Evolutionary conservation across 1,140 invertebrate genomes (phyloP).

Genomic region (Antheraea pernyi): DNA sequence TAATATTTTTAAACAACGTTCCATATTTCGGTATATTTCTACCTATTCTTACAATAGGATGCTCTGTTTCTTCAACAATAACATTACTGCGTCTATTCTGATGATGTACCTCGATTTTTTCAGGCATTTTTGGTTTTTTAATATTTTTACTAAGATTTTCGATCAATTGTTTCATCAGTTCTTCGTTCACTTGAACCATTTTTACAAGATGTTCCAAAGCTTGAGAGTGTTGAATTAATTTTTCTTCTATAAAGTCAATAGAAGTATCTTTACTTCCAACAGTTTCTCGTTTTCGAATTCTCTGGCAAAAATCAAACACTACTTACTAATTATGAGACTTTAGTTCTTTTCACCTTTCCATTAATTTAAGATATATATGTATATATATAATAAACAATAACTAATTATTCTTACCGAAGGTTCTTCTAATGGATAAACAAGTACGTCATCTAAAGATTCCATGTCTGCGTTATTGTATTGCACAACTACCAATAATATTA

Average conservation of each 20-base stretch:
- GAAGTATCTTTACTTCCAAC: constrained; percentile 12
- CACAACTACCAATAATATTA: constrained; percentile 18
- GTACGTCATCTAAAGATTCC: constrained; percentile 28
- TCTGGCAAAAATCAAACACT: constrained; percentile 40
- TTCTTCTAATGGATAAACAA: constrained; percentile 32
- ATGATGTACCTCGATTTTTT: constrained; percentile 41
- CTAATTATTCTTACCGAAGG: constrained; percentile 36
- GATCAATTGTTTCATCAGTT: constrained; percentile 37
- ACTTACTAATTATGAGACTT: constrained; percentile 25
- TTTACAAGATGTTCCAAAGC: constrained; percentile 50
- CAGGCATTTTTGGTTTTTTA: constrained; percentile 42
- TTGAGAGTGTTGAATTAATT: constrained; percentile 51
- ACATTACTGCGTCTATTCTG: constrained; percentile 32
- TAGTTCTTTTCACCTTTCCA: too few relatives aligned
- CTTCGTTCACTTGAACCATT: constrained; percentile 34
- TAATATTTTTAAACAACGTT: constrained; percentile 40
- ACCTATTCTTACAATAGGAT: constrained; percentile 40
- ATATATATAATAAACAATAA: background rate
- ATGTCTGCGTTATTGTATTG: constrained; percentile 17
- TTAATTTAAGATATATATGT: too few relatives aligned
- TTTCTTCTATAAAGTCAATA: constrained; percentile 51
- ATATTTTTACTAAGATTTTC: constrained; percentile 36
- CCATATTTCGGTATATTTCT: constrained; percentile 48
- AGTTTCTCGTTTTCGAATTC: constrained; percentile 41
- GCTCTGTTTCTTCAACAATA: constrained; percentile 24